phyloP scores from a whole-genome alignment of 2,797 vertebrate species.

The Rousettus madagascariensis region DNA sequence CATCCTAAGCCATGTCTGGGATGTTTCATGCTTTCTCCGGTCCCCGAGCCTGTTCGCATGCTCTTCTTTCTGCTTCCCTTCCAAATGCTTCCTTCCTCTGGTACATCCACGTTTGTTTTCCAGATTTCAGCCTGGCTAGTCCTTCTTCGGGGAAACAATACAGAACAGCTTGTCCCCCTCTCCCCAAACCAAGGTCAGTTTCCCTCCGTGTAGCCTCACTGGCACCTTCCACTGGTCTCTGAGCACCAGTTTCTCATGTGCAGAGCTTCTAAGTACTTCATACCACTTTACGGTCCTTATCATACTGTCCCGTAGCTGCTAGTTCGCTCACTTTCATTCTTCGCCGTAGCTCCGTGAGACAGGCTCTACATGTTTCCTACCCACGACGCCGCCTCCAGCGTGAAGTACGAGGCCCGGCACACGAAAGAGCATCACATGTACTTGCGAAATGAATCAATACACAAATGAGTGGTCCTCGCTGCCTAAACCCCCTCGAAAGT shows the following conservation, averaged over 20 bases:
- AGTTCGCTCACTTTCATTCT: not conserved
- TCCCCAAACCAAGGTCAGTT: not conserved
- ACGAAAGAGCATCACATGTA: not conserved
- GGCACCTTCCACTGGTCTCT: not conserved
- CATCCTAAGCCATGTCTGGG: not conserved
- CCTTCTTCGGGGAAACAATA: not conserved
- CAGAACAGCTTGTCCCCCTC: not conserved
- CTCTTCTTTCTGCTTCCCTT: not conserved
- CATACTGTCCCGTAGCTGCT: not conserved
- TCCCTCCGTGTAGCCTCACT: not conserved
- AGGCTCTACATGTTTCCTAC: not conserved
- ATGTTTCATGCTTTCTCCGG: not conserved
- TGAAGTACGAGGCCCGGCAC: not conserved
- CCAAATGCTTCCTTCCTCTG: not conserved
- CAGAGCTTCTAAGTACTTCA: not conserved
- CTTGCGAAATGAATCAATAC: not conserved
- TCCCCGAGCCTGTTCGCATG: not conserved
- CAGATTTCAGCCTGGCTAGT: not conserved
- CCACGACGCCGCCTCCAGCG: fast-evolving
- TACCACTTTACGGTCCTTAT: not conserved
- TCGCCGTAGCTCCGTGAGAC: not conserved
- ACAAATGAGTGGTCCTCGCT: not conserved
- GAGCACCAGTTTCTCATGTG: not conserved
- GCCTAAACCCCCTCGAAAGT: not conserved
- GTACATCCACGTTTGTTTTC: not conserved